Evolutionary conservation across 2,113 vertebrate species (phyloP).

Genomic region (Urocynchramus pylzowi): DNA sequence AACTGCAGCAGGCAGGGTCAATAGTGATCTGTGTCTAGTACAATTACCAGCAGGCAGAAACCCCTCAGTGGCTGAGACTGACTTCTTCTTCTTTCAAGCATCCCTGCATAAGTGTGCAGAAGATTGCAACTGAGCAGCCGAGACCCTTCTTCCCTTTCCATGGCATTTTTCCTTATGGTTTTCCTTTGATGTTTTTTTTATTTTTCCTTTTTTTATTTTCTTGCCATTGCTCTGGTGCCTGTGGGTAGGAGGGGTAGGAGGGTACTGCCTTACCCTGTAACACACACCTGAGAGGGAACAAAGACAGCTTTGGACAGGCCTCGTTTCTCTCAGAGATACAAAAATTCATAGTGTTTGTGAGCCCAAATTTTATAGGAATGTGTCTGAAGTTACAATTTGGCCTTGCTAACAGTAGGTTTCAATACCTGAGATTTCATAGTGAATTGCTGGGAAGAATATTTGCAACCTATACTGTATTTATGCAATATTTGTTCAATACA

Average conservation of each 20-base stretch:
- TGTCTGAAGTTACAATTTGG: background rate
- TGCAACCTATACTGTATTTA: background rate
- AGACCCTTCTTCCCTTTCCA: background rate
- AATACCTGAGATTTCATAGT: background rate
- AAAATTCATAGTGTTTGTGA: background rate
- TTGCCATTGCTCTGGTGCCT: background rate
- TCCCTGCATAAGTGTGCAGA: background rate
- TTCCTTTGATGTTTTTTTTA: background rate
- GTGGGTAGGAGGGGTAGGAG: background rate
- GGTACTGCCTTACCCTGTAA: background rate
- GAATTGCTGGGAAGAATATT: background rate
- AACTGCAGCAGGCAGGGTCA: background rate
- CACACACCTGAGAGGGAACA: background rate
- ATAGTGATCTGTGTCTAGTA: rapidly evolving
- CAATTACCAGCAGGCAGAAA: background rate
- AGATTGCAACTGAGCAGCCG: background rate
- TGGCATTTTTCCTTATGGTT: background rate
- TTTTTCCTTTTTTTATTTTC: background rate
- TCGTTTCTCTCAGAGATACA: background rate
- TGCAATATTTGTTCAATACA: background rate
- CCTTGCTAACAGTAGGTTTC: background rate
- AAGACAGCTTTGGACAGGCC: background rate
- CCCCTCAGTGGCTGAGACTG: background rate
- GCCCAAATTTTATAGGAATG: background rate
- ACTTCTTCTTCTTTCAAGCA: background rate